Evolutionary conservation across 1,140 invertebrate species (phyloP).

Genomic region (Hesperophylax magnus): DNA sequence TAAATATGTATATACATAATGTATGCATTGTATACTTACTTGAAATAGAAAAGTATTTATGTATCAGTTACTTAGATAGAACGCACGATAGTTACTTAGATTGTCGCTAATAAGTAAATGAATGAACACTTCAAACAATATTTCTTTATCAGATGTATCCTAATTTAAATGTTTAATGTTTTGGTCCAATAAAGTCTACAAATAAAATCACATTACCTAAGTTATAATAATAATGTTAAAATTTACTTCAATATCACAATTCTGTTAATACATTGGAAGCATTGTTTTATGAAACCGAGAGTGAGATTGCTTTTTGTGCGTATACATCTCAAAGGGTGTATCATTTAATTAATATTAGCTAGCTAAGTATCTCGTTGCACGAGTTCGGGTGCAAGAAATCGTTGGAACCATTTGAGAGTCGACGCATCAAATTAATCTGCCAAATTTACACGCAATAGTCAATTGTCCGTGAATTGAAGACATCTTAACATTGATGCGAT

Average conservation of each 20-base stretch:
- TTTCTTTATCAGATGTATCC: constrained; percentile 19
- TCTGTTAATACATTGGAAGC: constrained; percentile 51
- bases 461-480: constrained; percentile 6
- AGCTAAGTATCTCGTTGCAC: constrained; percentile 21
- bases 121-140: background rate
- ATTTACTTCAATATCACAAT: constrained; percentile 52
- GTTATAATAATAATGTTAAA: constrained; percentile 40
- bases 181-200: constrained; percentile 51
- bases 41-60: no score
- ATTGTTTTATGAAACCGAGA: constrained; percentile 43
- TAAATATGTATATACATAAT: no score
- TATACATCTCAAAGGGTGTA: constrained; percentile 31
- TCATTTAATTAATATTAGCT: constrained; percentile 8
- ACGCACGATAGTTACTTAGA: no score
- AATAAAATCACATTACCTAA: constrained; percentile 46
- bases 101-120: no score
- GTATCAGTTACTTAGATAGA: no score
- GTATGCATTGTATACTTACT: no score
- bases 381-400: background rate
- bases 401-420: constrained; percentile 33
- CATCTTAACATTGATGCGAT: constrained; percentile 28
- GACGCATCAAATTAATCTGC: constrained; percentile 17
- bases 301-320: constrained; percentile 44
- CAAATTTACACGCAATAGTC: constrained; percentile 4
- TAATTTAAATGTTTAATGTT: constrained; percentile 30